Conservation (phyloP, 2,888 invertebrate genomes). For the Hemithea aestivaria region DNA sequence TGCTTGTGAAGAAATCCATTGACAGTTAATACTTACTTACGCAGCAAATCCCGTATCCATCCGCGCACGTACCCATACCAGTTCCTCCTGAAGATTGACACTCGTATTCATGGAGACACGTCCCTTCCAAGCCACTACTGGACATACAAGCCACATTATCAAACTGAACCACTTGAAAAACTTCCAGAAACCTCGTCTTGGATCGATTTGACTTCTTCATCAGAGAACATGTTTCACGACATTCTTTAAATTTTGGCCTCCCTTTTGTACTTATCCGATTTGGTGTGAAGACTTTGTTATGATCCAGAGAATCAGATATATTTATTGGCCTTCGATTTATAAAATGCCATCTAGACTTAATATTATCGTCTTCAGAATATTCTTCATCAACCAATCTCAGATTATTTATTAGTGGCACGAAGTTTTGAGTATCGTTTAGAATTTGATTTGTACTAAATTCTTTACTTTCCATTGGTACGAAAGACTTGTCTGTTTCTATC, state of each 20-base stretch:
- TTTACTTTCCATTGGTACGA: slow-evolving; percentile 14
- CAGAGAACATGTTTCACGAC: slow-evolving; percentile 28
- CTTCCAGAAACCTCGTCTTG: slow-evolving; percentile 76
- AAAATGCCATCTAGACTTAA: slow-evolving; percentile 29
- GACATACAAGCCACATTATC: slow-evolving; percentile 81
- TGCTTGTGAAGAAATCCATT: background rate
- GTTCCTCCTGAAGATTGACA: slow-evolving; percentile 82
- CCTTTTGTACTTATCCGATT: slow-evolving; percentile 1
- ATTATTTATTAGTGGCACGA: slow-evolving; percentile 7
- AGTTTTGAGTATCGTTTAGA: slow-evolving; percentile 13
- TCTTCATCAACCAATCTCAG: slow-evolving; percentile 1
- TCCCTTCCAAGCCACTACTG: slow-evolving; percentile 81
- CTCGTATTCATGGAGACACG: slow-evolving; percentile 83
- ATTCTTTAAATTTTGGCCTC: slow-evolving; percentile 37
- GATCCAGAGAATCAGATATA: background rate
- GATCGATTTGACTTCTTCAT: slow-evolving; percentile 19
- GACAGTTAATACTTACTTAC: slow-evolving; percentile 80
- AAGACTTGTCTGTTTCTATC: slow-evolving; percentile 25
- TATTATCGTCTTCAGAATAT: slow-evolving; percentile 13
- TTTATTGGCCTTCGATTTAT: slow-evolving; percentile 10
- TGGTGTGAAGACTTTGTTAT: background rate
- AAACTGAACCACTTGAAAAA: slow-evolving; percentile 85
- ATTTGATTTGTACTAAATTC: slow-evolving; percentile 24
- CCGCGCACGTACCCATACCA: slow-evolving; percentile 83
- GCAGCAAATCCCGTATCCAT: slow-evolving; percentile 87